Percentiles rank a stretch among this genome's conserved stretches.
Evolutionary conservation across 2,888 invertebrate species (phyloP).

Genomic region (Leptogaster cylindrica): DNA sequence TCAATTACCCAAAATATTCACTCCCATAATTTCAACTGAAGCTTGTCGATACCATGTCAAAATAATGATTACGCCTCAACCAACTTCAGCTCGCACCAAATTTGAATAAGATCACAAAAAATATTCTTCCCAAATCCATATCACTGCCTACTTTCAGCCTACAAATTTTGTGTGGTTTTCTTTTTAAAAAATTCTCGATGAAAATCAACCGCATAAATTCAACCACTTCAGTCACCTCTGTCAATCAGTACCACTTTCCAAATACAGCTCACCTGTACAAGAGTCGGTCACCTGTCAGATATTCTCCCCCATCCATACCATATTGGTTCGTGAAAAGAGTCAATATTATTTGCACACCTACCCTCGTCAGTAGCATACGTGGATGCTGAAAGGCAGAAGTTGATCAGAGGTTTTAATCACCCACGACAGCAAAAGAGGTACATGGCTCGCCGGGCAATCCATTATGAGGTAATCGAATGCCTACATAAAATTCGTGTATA

Average conservation of each 20-base stretch:
- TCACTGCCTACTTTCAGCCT: too few species aligned
- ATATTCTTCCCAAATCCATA: too few species aligned
- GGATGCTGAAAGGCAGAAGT: background rate
- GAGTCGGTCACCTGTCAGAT: constrained; percentile 22
- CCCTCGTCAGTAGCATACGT: constrained; percentile 13
- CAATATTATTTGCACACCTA: constrained; percentile 38
- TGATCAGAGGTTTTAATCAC: constrained; percentile 8
- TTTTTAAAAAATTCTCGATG: too few species aligned
- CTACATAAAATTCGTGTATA: constrained; percentile 8
- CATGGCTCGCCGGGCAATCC: background rate
- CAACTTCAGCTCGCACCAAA: too few species aligned
- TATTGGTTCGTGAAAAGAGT: constrained; percentile 15
- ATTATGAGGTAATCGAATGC: constrained; percentile 24
- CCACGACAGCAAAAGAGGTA: background rate
- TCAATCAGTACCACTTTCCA: constrained; percentile 29
- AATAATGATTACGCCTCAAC: too few species aligned
- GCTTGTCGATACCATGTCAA: too few species aligned
- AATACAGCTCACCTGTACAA: constrained; percentile 19
- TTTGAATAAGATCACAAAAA: too few species aligned
- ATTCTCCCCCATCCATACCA: constrained; percentile 1
- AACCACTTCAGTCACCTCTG: constrained; percentile 3
- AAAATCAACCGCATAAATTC: too few species aligned
- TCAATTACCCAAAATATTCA: too few species aligned
- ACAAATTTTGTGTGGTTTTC: too few species aligned
- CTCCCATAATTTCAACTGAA: too few species aligned